Percentiles rank a stretch among this genome's conserved stretches.
Conservation (phyloP, 2,888 invertebrate genomes). For the Salticus scenicus region DNA sequence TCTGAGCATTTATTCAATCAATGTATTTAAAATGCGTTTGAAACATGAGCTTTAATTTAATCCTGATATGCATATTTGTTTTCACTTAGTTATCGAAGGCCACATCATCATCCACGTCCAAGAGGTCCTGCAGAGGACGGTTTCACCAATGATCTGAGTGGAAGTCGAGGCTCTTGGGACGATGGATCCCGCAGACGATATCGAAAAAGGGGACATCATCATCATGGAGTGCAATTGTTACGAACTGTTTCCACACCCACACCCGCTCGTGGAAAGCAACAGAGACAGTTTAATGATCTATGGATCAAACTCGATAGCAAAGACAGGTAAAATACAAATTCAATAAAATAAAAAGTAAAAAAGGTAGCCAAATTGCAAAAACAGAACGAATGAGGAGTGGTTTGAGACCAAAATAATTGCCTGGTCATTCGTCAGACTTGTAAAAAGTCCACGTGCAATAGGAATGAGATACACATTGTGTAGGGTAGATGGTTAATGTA, state of each 20-base stretch:
- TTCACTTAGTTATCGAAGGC: slow-evolving; percentile 11
- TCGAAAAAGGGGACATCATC: slow-evolving; percentile 22
- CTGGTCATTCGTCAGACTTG: no score
- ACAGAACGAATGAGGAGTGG: no score
- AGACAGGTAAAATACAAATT: slow-evolving; percentile 43
- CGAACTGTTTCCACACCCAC: slow-evolving; percentile 35
- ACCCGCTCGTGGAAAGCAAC: slow-evolving; percentile 16
- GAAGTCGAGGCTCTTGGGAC: slow-evolving; percentile 1
- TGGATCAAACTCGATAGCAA: slow-evolving; percentile 45
- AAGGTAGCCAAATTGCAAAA: no score
- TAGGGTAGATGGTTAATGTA: no score
- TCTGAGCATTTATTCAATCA: no score
- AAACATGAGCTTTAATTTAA: no score
- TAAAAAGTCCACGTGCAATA: no score
- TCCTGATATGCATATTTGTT: no score
- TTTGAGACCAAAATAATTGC: no score
- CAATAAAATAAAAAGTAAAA: no score
- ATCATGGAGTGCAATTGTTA: slow-evolving; percentile 43
- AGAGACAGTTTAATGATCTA: slow-evolving; percentile 48
- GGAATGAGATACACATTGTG: no score
- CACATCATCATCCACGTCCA: slow-evolving; percentile 29
- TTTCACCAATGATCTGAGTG: not conserved
- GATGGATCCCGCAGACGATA: not conserved
- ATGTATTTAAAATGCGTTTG: no score
- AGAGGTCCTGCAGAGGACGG: not conserved